Evolutionary conservation across 2,797 vertebrate species (phyloP), one percentile per base, ranked within the genome.

Genomic region (Glossophaga mutica): DNA sequence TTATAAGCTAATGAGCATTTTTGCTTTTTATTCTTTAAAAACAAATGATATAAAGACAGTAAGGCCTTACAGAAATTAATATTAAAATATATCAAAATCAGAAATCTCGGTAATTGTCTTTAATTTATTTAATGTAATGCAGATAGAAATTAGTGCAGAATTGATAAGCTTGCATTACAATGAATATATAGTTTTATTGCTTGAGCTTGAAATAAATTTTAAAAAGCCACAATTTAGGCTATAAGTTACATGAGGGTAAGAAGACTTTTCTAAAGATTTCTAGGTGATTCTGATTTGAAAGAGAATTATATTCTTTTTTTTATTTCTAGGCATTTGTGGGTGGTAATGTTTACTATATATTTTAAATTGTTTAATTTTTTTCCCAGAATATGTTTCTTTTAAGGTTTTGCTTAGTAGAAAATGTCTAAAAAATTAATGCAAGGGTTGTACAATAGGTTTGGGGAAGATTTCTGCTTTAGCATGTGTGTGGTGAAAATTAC

Each of bases 401-500:
- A 90, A 77, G 37, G 18, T 57, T 89, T 88, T 55, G 11, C 44
- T 74, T 87, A 86, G 44, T 82, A 70, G 81, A 59, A 94, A 91
- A 68, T 68, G 70, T 24, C 70, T 73, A 22, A 48, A 83, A 39
- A 87, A 90, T 87, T 34, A 65, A 71, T 15, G 6, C 15, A 83
- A 21, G 3, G 73, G 1, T 65, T 39, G 9, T 71, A n/a, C 29
- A 65, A n/a, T n/a, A 19, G 39, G 4, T 44, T 68, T 44, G 18
- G 4, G 55, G 11, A 92, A 55, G 57, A 79, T 67, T 95, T 97
- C 93, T 96, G 57, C 34, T 74, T 96, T 88, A 55, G 71, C 87
- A 48, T 74, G 29, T 55, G 44, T 97, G 46, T 78, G 68, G 88
- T 93, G 94, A 96, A 97, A 95, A 97, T 97, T 91, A 76, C 34